These are phyloP conservation scores for Troglohyphantes excavatus DNA, from an alignment of 2,888 invertebrate species.

Conservation along the genomic window DNA sequence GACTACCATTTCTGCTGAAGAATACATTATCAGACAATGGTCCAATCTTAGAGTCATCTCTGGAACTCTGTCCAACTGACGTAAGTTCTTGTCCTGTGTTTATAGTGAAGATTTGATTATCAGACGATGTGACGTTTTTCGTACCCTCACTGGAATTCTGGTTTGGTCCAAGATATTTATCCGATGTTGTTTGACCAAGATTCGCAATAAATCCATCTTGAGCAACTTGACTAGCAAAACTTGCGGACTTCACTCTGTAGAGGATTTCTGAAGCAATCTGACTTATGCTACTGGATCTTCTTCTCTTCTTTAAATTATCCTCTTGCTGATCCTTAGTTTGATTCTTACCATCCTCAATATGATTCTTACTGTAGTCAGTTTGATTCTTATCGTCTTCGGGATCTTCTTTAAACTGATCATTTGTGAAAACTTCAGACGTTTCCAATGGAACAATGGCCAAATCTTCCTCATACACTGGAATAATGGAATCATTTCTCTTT, in stretches of 20 bases:
- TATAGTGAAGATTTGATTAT: too few relatives aligned
- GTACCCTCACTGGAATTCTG: neutral
- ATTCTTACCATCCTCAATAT: too few relatives aligned
- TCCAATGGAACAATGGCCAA: neutral
- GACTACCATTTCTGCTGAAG: too few relatives aligned
- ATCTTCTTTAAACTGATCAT: neutral
- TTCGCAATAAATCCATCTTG: constrained; percentile 29
- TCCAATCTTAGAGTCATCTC: too few relatives aligned
- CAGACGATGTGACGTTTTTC: neutral
- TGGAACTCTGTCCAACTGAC: too few relatives aligned
- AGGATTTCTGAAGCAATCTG: constrained; percentile 25
- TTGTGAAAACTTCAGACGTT: neutral
- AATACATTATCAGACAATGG: too few relatives aligned
- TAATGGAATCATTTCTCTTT: neutral
- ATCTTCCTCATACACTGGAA: neutral
- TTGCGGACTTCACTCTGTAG: constrained; percentile 24
- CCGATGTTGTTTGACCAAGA: neutral
- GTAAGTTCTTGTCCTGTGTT: too few relatives aligned
- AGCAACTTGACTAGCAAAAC: constrained; percentile 38
- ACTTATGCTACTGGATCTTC: neutral
- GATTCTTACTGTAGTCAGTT: neutral
- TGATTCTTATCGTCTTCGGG: too few relatives aligned
- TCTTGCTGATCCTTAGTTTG: neutral
- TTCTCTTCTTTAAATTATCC: neutral
- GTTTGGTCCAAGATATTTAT: neutral